phyloP scores from a whole-genome alignment of 2,113 vertebrate genomes.

The Atlantisia rogersi region DNA sequence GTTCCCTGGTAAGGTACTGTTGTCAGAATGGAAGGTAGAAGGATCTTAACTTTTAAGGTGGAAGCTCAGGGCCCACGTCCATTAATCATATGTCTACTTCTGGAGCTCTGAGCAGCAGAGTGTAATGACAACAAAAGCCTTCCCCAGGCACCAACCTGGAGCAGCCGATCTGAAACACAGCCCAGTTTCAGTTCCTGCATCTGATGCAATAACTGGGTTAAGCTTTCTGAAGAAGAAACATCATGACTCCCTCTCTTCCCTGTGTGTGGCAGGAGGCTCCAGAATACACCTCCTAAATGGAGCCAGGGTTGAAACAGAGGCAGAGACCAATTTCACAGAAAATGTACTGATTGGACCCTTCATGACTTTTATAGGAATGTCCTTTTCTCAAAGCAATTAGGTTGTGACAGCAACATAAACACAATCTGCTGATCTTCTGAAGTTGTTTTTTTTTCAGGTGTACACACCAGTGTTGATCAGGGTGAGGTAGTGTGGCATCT shows the following conservation, averaged over 20 bases:
- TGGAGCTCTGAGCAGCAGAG: neutral
- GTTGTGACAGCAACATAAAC: neutral
- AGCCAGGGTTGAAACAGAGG: neutral
- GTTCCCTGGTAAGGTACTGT: neutral
- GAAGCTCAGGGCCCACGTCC: neutral
- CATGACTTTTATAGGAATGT: neutral
- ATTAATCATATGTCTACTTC: neutral
- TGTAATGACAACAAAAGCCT: neutral
- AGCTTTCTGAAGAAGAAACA: neutral
- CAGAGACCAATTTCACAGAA: neutral
- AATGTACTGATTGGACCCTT: neutral
- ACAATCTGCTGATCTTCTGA: neutral
- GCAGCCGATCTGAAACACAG: neutral
- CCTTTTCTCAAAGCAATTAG: neutral
- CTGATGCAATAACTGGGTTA: neutral
- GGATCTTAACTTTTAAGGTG: neutral
- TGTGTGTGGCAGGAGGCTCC: neutral
- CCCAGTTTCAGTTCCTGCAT: neutral
- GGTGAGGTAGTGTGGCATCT: neutral
- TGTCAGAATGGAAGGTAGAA: accelerated
- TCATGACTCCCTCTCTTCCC: neutral
- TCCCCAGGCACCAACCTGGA: neutral
- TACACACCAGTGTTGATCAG: neutral
- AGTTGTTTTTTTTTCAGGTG: neutral
- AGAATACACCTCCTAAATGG: neutral